Conservation (phyloP, 1,140 invertebrate species). For the Drosophila azteca region DNA sequence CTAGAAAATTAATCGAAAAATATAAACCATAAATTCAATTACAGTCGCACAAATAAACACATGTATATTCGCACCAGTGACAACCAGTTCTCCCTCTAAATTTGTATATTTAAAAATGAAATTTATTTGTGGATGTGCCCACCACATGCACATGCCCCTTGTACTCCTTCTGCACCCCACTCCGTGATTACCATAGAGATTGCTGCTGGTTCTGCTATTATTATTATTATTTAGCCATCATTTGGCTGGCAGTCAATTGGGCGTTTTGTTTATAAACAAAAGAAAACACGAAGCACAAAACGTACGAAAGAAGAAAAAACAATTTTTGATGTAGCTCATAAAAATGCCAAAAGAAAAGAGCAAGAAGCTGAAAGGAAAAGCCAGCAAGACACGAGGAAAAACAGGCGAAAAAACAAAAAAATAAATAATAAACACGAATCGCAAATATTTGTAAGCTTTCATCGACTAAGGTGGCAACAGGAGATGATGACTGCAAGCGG, state of each 20-base stretch:
- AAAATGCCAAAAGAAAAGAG: conserved; percentile 44
- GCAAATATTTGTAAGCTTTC: conserved; percentile 76
- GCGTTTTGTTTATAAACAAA: conserved; percentile 74
- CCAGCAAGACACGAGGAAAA: conserved; percentile 15
- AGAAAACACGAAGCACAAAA: conserved; percentile 13
- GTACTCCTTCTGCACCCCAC: too few species aligned
- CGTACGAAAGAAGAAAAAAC: neutral
- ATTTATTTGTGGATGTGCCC: too few species aligned
- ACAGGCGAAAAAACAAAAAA: conserved; percentile 19
- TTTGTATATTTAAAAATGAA: too few species aligned
- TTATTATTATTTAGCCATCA: conserved; percentile 69
- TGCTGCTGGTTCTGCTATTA: conserved; percentile 19
- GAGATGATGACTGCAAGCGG: neutral
- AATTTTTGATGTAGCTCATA: conserved; percentile 61
- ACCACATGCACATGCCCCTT: conserved; percentile 1
- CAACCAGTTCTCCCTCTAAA: too few species aligned
- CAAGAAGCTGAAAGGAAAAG: neutral
- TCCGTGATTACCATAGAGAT: conserved; percentile 1
- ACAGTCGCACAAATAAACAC: too few species aligned
- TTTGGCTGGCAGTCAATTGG: conserved; percentile 70
- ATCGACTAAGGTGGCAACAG: conserved; percentile 16
- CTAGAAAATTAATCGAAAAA: too few species aligned
- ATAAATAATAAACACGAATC: conserved; percentile 56
- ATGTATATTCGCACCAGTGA: too few species aligned
- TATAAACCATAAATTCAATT: too few species aligned